Conservation (phyloP, 1,140 invertebrate genomes). For the Danaus plexippus region DNA sequence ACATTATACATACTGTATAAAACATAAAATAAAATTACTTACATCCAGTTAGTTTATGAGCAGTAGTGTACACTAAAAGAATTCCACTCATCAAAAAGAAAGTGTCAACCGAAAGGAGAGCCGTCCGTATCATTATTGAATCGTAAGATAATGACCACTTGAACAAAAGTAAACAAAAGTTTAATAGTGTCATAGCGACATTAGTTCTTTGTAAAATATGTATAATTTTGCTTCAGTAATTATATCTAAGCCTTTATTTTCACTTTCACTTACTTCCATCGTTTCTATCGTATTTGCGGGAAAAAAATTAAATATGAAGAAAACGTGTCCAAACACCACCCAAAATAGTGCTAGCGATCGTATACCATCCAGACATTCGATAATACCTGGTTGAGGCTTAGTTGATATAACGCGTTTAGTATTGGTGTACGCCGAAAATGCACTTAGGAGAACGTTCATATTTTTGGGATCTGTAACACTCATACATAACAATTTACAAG, state of each 20-base stretch:
- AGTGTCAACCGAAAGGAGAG: slow-evolving; percentile 65
- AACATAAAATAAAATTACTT: slow-evolving; percentile 17
- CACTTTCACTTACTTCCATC: slow-evolving; percentile 9
- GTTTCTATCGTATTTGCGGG: slow-evolving; percentile 10
- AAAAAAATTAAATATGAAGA: slow-evolving; percentile 15
- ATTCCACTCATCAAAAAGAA: slow-evolving; percentile 70
- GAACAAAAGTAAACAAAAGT: slow-evolving; percentile 11
- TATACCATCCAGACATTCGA: slow-evolving; percentile 71
- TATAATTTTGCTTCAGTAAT: not conserved
- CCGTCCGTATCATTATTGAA: slow-evolving; percentile 36
- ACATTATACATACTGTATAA: too few relatives aligned
- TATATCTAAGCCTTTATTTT: not conserved
- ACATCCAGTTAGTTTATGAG: slow-evolving; percentile 36
- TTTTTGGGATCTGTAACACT: slow-evolving; percentile 17
- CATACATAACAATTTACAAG: not conserved
- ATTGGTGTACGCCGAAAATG: slow-evolving; percentile 44
- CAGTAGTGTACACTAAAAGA: slow-evolving; percentile 64
- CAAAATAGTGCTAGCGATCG: slow-evolving; percentile 76
- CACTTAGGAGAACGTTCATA: slow-evolving; percentile 14
- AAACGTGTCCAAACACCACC: slow-evolving; percentile 76
- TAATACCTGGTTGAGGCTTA: slow-evolving; percentile 15
- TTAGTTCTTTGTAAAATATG: not conserved
- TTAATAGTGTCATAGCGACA: not conserved
- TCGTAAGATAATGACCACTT: slow-evolving; percentile 27
- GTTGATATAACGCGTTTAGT: slow-evolving; percentile 26